A percentile compares a stretch with the other conserved stretches of the same genome.
Conservation (phyloP, 2,888 invertebrate species). For the Lapara coniferarum region DNA sequence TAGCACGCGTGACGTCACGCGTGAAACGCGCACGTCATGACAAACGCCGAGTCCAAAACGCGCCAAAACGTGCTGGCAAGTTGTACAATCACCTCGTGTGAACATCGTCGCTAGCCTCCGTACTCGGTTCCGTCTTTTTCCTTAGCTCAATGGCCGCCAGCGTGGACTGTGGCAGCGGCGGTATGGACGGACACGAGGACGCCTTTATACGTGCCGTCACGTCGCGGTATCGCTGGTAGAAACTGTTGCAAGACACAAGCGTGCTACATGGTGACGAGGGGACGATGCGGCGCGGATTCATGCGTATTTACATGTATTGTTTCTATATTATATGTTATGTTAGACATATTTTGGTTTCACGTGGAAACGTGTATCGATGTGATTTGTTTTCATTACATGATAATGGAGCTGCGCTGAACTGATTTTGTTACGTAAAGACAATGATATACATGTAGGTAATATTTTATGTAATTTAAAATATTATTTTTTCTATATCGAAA, state of each 20-base stretch:
- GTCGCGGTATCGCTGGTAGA: constrained; percentile 94
- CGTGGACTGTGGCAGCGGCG: constrained; percentile 81
- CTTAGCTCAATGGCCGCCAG: constrained; percentile 58
- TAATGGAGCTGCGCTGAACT: too few species aligned
- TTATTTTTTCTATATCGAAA: too few species aligned
- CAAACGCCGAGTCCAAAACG: constrained; percentile 28
- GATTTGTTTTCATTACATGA: too few species aligned
- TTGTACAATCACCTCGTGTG: constrained; percentile 75
- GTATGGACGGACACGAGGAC: constrained; percentile 90
- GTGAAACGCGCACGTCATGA: neutral
- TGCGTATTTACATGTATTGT: neutral
- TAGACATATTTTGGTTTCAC: too few species aligned
- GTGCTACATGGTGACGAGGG: constrained; percentile 14
- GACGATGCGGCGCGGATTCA: constrained; percentile 12
- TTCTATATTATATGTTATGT: too few species aligned
- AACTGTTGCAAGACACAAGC: constrained; percentile 50
- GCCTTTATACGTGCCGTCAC: constrained; percentile 95
- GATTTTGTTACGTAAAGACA: too few species aligned
- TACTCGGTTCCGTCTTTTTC: constrained; percentile 65
- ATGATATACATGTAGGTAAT: too few species aligned
- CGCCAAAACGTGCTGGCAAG: constrained; percentile 36
- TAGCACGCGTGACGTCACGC: too few species aligned
- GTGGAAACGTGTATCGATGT: too few species aligned
- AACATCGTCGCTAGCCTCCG: constrained; percentile 73
- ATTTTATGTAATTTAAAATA: too few species aligned